A percentile compares a stretch with the other conserved stretches of the same genome.
These are phyloP conservation scores for Cephus nigrinus DNA, from an alignment of 2,888 invertebrate genomes.

Conservation along the genomic window DNA sequence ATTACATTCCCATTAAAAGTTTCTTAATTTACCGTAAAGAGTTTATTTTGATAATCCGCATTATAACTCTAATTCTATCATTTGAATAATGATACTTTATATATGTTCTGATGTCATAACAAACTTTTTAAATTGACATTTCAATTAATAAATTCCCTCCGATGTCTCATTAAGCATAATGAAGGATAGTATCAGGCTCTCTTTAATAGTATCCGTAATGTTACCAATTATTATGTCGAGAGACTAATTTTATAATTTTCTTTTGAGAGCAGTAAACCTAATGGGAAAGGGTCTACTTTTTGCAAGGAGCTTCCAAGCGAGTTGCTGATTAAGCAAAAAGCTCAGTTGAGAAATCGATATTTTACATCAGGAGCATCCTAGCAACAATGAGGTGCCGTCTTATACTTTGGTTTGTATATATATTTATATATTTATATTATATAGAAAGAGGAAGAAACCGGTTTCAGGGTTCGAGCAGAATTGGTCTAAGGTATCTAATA, in stretches of 20 bases:
- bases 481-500: not conserved
- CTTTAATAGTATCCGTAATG: not conserved
- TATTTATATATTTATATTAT: too few species aligned
- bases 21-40: not conserved
- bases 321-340: not conserved
- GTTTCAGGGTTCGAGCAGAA: not conserved
- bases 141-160: too few species aligned
- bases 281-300: not conserved
- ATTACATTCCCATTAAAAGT: not conserved
- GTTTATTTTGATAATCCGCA: not conserved
- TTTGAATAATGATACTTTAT: not conserved
- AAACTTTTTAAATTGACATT: too few species aligned
- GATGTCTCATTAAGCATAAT: too few species aligned
- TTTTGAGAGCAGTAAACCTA: not conserved
- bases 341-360: not conserved
- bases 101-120: too few species aligned
- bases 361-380: not conserved
- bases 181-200: not conserved
- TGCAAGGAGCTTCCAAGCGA: not conserved
- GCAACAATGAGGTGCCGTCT: not conserved
- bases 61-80: not conserved
- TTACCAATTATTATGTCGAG: not conserved
- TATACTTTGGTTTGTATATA: not conserved
- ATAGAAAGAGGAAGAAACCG: not conserved
- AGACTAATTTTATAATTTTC: not conserved